Percentiles rank a stretch among this genome's conserved stretches.
Evolutionary conservation across 1,140 invertebrate species (phyloP).

Genomic region (Tetragonula clypearis): DNA sequence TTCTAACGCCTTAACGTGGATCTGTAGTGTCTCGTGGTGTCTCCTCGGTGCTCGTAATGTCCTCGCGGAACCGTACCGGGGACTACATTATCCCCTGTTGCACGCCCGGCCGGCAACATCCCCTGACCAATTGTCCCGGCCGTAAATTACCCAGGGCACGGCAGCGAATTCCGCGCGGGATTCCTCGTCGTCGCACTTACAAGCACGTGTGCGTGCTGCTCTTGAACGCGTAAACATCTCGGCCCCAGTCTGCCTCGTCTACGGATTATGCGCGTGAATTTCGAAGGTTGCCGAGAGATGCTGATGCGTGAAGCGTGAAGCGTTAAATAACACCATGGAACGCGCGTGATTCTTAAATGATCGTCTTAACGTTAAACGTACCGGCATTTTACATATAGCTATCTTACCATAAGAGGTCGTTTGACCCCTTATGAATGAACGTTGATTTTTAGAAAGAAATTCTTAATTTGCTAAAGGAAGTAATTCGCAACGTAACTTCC

Average conservation of each 20-base stretch:
- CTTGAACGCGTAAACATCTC: slow-evolving; percentile 55
- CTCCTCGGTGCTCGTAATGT: slow-evolving; percentile 30
- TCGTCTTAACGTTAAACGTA: too few species aligned
- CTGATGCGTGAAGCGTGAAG: too few species aligned
- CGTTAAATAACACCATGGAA: too few species aligned
- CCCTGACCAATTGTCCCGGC: slow-evolving; percentile 60
- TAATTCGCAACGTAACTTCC: too few species aligned
- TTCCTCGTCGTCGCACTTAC: slow-evolving; percentile 57
- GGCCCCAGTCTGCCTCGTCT: background rate
- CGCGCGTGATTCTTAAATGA: too few species aligned
- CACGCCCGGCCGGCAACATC: slow-evolving; percentile 36
- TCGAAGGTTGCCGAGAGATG: background rate
- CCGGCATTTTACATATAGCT: too few species aligned
- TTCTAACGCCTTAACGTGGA: slow-evolving; percentile 11
- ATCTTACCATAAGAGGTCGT: too few species aligned
- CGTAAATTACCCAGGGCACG: slow-evolving; percentile 57
- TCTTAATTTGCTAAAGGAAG: too few species aligned
- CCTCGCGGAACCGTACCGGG: slow-evolving; percentile 44
- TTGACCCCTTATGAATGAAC: too few species aligned
- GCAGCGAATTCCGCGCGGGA: slow-evolving; percentile 49
- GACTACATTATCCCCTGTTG: slow-evolving; percentile 58
- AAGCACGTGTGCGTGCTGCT: slow-evolving; percentile 61
- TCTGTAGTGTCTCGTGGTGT: slow-evolving; percentile 2
- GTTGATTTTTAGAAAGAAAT: too few species aligned
- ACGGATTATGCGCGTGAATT: slow-evolving; percentile 49